A percentile compares a stretch with the other conserved stretches of the same genome.
Evolutionary conservation across 1,140 invertebrate genomes (phyloP).

Genomic region (Bombus superbus): DNA sequence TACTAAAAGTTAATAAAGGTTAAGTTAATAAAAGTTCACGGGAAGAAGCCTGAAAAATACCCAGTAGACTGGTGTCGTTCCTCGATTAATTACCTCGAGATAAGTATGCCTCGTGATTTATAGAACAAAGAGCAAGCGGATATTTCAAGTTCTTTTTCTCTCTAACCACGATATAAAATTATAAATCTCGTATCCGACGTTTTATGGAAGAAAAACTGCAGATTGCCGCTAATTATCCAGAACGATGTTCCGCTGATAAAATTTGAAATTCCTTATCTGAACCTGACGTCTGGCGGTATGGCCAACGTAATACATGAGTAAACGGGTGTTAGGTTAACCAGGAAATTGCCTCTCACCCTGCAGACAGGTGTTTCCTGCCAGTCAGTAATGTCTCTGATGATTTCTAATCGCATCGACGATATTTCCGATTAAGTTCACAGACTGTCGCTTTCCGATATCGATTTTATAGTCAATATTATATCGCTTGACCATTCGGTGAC

Average conservation of each 20-base stretch:
- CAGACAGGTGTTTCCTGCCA: conserved; percentile 67
- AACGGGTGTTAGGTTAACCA: conserved; percentile 59
- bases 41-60: not conserved
- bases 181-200: conserved; percentile 4
- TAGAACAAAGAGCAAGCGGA: not conserved
- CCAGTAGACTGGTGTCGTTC: not conserved
- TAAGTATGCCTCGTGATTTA: not conserved
- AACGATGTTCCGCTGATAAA: conserved; percentile 2
- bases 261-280: conserved; percentile 35
- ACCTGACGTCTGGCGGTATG: conserved; percentile 3
- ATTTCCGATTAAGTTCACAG: conserved; percentile 67
- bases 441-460: conserved; percentile 49
- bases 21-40: no score
- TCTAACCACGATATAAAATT: not conserved
- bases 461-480: conserved; percentile 20
- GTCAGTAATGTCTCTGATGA: conserved; percentile 57
- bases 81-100: not conserved
- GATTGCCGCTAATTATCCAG: not conserved
- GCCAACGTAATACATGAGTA: conserved; percentile 46
- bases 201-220: not conserved
- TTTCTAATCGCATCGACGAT: conserved; percentile 66
- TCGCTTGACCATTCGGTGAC: not conserved
- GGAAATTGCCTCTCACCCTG: conserved; percentile 70
- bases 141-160: not conserved
- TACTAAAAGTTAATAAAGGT: no score